Evolutionary conservation across 2,888 invertebrate genomes (phyloP), one percentile per base, ranked within the genome.

Genomic region (Hetaerina titia): DNA sequence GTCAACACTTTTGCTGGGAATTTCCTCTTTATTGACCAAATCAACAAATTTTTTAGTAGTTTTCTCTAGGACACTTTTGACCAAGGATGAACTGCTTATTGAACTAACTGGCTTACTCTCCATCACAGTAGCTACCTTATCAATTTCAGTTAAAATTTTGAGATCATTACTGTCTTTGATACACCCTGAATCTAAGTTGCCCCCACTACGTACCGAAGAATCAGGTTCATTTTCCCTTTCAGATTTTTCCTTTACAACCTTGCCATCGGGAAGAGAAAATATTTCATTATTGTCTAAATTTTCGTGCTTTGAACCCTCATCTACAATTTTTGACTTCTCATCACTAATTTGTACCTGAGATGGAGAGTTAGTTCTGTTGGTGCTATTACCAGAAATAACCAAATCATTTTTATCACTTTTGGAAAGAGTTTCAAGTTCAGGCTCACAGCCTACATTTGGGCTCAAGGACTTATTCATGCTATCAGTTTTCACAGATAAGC

Each of bases 261-360:
- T 6, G 57, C n/a, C 92, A 69, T 74, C 69, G n/a, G 31, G 64
- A 64, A 31, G 31, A 74, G 69, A 56, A 64, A 25, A 25, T 74
- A 22, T 69, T 56, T 92, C 56, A 69, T 92, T 92, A 92, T 92
- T 92, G 92, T 92, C 92, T 69, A 92, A 45, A 31, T 13, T 92
- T 74, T 2, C 45, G 22, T 22, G 45, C 69, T 92, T 92, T 22
- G 92, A n/a, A 63, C 45, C 64, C 56, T 56, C n/a, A 56, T 45
- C 45, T 22, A 69, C 69, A n/a, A 22, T 74, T 92, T 92, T 69
- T n/a, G 6, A 69, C 8, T 22, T 69, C 22, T 92, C 92, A 69
- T 92, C 69, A 45, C 56, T 69, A 92, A 92, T 69, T 92, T 92
- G 92, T 92, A 92, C 92, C 92, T 57, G 92, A 31, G 92, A 92